These are phyloP conservation scores for Pelvicachromis taeniatus DNA, from an alignment of 2,113 vertebrate species.

Conservation along the genomic window DNA sequence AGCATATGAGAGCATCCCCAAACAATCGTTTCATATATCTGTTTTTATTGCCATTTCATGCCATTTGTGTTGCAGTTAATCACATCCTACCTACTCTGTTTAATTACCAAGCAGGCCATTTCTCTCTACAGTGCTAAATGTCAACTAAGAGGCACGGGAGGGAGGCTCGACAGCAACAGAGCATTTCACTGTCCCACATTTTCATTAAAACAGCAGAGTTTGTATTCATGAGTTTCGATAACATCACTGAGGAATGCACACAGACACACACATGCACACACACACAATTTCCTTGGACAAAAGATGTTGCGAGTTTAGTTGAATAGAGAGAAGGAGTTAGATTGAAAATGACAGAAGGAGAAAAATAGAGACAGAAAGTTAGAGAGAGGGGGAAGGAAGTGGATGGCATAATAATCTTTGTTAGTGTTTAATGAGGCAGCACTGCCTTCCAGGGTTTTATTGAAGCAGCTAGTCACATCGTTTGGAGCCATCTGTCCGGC, in stretches of 20 bases:
- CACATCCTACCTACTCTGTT: constrained; percentile 11
- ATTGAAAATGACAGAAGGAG: constrained; percentile 21
- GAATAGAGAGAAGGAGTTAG: background rate
- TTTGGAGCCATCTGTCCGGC: constrained; percentile 64
- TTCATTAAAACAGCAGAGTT: constrained; percentile 12
- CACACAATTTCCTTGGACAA: background rate
- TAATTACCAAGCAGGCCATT: constrained; percentile 43
- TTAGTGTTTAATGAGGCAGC: constrained; percentile 62
- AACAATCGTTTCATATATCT: constrained; percentile 11
- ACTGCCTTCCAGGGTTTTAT: constrained; percentile 69
- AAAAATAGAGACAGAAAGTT: constrained; percentile 12
- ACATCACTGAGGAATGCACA: constrained; percentile 4
- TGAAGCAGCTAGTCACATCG: constrained; percentile 64
- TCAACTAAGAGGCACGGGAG: constrained; percentile 52
- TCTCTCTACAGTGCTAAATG: constrained; percentile 41
- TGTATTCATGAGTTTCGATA: constrained; percentile 40
- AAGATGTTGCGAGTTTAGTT: constrained; percentile 29
- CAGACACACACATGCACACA: background rate
- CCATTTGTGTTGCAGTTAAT: constrained; percentile 31
- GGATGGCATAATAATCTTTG: constrained; percentile 54
- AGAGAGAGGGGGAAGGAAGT: constrained; percentile 42
- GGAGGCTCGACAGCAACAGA: constrained; percentile 1
- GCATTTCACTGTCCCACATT: constrained; percentile 34
- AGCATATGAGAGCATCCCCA: background rate
- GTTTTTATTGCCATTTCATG: constrained; percentile 29